Percentiles rank a stretch among this genome's conserved stretches.
Evolutionary conservation across 1,140 invertebrate genomes (phyloP).

Genomic region (Paralvinella palmiformis): DNA sequence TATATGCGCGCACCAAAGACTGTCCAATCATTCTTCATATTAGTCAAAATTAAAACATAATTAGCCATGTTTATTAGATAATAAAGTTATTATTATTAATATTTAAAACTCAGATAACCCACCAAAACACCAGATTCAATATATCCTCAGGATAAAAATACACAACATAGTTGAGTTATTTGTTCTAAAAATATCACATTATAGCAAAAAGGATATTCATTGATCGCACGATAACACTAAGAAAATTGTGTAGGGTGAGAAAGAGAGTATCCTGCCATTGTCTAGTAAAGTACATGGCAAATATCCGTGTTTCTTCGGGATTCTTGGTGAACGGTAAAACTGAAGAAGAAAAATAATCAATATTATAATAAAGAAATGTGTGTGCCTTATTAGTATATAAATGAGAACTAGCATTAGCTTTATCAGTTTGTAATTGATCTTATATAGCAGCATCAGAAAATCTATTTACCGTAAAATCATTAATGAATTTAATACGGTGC

Average conservation of each 20-base stretch:
- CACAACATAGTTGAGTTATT: too few species aligned
- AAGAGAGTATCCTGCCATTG: conserved; percentile 92
- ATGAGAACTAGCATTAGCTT: neutral
- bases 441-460: neutral
- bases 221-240: conserved; percentile 70
- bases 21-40: too few species aligned
- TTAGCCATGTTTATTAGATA: too few species aligned
- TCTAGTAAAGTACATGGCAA: conserved; percentile 81
- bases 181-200: too few species aligned
- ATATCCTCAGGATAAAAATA: too few species aligned
- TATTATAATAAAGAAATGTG: neutral
- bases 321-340: conserved; percentile 85
- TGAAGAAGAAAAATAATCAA: conserved; percentile 51
- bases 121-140: too few species aligned
- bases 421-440: neutral
- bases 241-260: conserved; percentile 89
- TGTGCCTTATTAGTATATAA: neutral
- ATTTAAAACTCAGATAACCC: too few species aligned
- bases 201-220: conserved; percentile 54
- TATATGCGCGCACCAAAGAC: too few species aligned
- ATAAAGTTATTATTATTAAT: too few species aligned
- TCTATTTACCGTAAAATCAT: neutral
- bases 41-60: too few species aligned
- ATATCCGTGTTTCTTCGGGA: conserved; percentile 81
- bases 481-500: neutral